Percentiles rank a stretch among this genome's conserved stretches.
phyloP scores from a whole-genome alignment of 2,797 vertebrate species.

The Bradypus variegatus region DNA sequence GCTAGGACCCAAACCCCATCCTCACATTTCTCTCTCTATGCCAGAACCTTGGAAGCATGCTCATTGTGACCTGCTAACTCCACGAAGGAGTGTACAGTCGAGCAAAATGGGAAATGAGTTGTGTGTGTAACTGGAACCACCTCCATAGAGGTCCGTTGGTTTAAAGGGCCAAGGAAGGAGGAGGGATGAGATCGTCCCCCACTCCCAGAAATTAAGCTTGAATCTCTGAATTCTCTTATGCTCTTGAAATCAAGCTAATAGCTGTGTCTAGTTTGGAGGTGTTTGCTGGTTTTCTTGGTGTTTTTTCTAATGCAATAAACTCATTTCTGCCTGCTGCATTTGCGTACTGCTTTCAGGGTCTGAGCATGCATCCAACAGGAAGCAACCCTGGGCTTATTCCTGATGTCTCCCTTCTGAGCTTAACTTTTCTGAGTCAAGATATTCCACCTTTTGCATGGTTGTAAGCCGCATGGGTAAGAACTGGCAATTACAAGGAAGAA shows the following conservation, averaged over 20 bases:
- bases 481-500: neutral
- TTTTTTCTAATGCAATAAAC: slow-evolving; percentile 69
- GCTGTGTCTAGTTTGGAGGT: slow-evolving; percentile 30
- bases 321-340: slow-evolving; percentile 46
- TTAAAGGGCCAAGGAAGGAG: neutral
- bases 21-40: neutral
- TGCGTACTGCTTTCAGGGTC: neutral
- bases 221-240: slow-evolving; percentile 31
- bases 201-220: slow-evolving; percentile 4
- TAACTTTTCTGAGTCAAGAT: neutral
- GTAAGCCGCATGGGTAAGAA: neutral
- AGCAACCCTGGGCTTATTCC: neutral
- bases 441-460: neutral
- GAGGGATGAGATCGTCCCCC: neutral
- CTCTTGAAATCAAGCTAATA: slow-evolving; percentile 41
- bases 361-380: neutral
- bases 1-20: neutral
- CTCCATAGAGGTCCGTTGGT: neutral
- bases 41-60: slow-evolving; percentile 2
- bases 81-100: neutral
- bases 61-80: neutral
- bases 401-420: neutral
- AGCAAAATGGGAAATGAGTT: neutral
- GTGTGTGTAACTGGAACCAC: neutral
- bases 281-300: slow-evolving; percentile 51